Evolutionary conservation across 1,140 invertebrate genomes (phyloP).

Genomic region (Lasioglossum albipes): DNA sequence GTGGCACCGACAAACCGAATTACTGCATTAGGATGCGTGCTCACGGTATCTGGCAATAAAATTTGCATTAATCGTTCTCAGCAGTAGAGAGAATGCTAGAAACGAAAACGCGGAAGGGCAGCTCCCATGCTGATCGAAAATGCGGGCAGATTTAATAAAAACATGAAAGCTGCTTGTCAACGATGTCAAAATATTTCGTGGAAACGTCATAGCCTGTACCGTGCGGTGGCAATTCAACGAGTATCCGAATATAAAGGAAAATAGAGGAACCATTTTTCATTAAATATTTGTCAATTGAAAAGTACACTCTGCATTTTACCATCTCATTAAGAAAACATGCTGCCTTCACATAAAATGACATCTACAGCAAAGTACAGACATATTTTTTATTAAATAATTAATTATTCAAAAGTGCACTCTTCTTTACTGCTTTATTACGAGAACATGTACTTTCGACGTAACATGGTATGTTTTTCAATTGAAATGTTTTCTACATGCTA

Average conservation of each 20-base stretch:
- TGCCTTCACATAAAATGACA: too few species aligned
- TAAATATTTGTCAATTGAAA: too few species aligned
- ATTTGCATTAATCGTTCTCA: constrained; percentile 66
- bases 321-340: too few species aligned
- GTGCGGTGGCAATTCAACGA: background rate
- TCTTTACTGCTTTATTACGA: too few species aligned
- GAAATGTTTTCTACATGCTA: too few species aligned
- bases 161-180: background rate
- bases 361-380: too few species aligned
- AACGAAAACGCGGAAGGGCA: background rate
- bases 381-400: too few species aligned
- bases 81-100: constrained; percentile 19
- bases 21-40: constrained; percentile 61
- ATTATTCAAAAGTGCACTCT: too few species aligned
- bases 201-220: background rate
- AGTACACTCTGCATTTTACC: too few species aligned
- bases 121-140: background rate
- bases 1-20: constrained; percentile 60
- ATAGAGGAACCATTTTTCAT: background rate
- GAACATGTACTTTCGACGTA: too few species aligned
- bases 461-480: too few species aligned
- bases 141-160: background rate
- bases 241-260: background rate
- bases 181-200: background rate
- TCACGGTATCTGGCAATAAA: constrained; percentile 55